These are phyloP conservation scores for Epinephelus awoara DNA, from an alignment of 2,797 vertebrate species.

Conservation along the genomic window DNA sequence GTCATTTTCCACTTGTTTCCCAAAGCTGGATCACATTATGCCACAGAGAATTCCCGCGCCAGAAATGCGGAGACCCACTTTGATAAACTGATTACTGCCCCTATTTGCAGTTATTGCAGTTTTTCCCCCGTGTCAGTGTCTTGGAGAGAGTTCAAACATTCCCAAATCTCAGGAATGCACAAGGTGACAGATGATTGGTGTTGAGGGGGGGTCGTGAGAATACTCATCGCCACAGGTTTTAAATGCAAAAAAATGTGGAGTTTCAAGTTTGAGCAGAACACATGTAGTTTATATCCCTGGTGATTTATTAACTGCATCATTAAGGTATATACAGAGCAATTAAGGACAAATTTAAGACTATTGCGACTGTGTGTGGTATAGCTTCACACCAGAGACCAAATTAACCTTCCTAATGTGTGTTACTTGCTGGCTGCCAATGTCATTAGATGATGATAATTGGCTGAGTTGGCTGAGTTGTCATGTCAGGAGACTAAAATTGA, in stretches of 20 bases:
- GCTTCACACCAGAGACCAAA: not conserved
- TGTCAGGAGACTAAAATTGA: no score
- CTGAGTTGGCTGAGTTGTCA: no score
- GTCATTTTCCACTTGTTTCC: constrained; percentile 87
- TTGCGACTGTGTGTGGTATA: constrained; percentile 10
- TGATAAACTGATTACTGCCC: constrained; percentile 81
- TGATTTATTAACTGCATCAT: constrained; percentile 40
- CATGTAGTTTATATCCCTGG: constrained; percentile 14
- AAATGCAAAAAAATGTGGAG: constrained; percentile 9
- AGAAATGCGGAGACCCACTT: constrained; percentile 76
- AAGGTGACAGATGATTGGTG: constrained; percentile 56
- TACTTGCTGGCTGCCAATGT: no score
- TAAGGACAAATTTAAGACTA: constrained; percentile 20
- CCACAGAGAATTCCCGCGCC: constrained; percentile 77
- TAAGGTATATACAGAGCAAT: constrained; percentile 10
- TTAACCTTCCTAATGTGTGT: not conserved
- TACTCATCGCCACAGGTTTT: constrained; percentile 4
- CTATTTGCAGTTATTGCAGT: constrained; percentile 75
- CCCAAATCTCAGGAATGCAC: constrained; percentile 61
- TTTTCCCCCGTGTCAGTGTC: constrained; percentile 45
- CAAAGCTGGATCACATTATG: constrained; percentile 87
- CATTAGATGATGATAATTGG: no score
- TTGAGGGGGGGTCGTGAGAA: not conserved
- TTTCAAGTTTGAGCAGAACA: not conserved
- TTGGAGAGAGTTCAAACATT: constrained; percentile 77